Base-by-base conservation (phyloP, 2,888 invertebrate species). In the Tricholauxania praeusta region DNA sequence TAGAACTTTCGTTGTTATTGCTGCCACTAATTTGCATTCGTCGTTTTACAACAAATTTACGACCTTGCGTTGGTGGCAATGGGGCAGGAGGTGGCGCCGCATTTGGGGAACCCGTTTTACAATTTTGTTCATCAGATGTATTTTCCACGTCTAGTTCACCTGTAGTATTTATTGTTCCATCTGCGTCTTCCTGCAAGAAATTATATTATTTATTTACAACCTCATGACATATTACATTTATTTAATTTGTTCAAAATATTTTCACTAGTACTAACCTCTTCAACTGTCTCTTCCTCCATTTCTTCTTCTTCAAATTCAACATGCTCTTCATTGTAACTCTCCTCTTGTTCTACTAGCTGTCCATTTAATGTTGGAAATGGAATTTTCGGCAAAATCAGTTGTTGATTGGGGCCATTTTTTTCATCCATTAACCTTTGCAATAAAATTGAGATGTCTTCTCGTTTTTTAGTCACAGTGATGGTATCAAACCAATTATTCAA, bases 401-500 rank as follows among this genome's bases (percentile, higher is more conserved):
- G 81, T 60, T 78, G 80, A 57, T 80, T 80, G 75, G 91, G 91
- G 0, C 80, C 80, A 82, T 93, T 93, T 76, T 91, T 92, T 83
- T 92, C 91, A 77, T 91, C 89, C 91, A 96, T 94, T 28, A 97
- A 88, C 53, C 88, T 86, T 82, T 93, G 92, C 67, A 98, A 90
- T 74, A 97, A 88, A 76, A 91, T 90, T 49, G 94, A 93, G 78
- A 98, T 93, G 78, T 96, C 94, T 86, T 95, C 94, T 72, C 98
- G 90, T 88, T 98, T 98, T 72, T 92, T 90, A 3, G 93, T 93
- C 0, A 97, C 95, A 5, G 92, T 89, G 74, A 95, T 92, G 82
- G 94, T 93, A 76, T 94, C 92, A 85, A 98, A 98, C 98, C 97
- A 98, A 82, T 91, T 91, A 70, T 91, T 90, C 75, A 97, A 88